Evolutionary conservation across 2,888 invertebrate species (phyloP).

Genomic region (Melanophora roralis): DNA sequence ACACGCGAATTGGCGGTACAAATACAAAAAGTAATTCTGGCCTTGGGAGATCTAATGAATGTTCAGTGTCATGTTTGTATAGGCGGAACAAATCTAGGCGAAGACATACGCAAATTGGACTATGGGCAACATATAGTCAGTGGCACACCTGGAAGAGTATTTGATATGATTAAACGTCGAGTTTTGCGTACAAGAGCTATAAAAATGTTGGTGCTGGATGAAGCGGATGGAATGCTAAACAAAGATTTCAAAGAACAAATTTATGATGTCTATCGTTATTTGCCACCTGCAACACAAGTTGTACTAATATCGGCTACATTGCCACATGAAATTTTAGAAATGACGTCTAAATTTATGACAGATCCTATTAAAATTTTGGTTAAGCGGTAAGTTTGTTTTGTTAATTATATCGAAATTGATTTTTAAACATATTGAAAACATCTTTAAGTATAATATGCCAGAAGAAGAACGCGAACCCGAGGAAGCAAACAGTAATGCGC

Average conservation of each 20-base stretch:
- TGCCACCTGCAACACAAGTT: conserved; percentile 98
- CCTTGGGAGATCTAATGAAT: conserved; percentile 95
- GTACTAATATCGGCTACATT: conserved; percentile 97
- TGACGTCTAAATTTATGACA: conserved; percentile 99
- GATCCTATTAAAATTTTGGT: conserved; percentile 99
- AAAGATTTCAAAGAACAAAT: conserved; percentile 99
- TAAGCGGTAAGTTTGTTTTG: conserved; percentile 86
- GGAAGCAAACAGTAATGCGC: not conserved
- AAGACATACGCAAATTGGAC: conserved; percentile 98
- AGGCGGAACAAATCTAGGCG: conserved; percentile 98
- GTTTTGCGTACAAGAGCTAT: conserved; percentile 91
- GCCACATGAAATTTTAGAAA: conserved; percentile 99
- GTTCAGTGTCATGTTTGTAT: conserved; percentile 99
- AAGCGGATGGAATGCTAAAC: conserved; percentile 99
- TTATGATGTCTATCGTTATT: conserved; percentile 98
- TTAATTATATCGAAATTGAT: no score
- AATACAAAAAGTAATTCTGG: conserved; percentile 96
- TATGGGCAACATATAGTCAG: conserved; percentile 99
- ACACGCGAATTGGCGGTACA: conserved; percentile 98
- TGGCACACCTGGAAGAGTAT: conserved; percentile 98
- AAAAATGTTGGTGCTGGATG: conserved; percentile 97
- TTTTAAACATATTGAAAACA: conserved; percentile 59
- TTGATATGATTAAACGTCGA: conserved; percentile 84
- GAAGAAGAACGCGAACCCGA: conserved; percentile 11
- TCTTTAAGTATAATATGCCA: conserved; percentile 50